Conservation (phyloP, 1,140 invertebrate species). For the Leptoteleia sp. region DNA sequence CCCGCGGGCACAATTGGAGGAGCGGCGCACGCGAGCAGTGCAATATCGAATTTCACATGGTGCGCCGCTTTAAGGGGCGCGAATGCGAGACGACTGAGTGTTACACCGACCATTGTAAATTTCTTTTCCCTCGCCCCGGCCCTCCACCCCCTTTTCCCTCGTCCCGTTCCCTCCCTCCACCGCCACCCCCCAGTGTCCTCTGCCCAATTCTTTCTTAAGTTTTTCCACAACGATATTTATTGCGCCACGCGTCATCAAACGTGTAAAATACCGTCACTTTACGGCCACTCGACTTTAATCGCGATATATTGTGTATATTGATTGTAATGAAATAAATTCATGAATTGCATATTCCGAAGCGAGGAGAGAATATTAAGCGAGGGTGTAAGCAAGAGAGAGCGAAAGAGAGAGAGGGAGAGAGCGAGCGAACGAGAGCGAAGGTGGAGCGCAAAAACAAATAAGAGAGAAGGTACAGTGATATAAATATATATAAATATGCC, state of each 20-base stretch:
- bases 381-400: slow-evolving; percentile 25
- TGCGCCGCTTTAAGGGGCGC: slow-evolving; percentile 24
- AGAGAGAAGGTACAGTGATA: slow-evolving; percentile 55
- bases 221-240: slow-evolving; percentile 78
- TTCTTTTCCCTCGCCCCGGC: slow-evolving; percentile 34
- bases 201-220: no score
- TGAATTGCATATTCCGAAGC: slow-evolving; percentile 65
- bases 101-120: slow-evolving; percentile 73
- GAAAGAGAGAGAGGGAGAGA: neutral
- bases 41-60: slow-evolving; percentile 74
- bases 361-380: slow-evolving; percentile 49
- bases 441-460: slow-evolving; percentile 17
- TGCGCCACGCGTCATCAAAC: slow-evolving; percentile 77
- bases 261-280: slow-evolving; percentile 81
- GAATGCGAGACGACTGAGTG: slow-evolving; percentile 1
- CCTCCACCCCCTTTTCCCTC: slow-evolving; percentile 1
- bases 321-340: slow-evolving; percentile 73
- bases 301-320: slow-evolving; percentile 79
- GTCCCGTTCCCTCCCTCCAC: neutral
- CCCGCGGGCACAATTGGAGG: slow-evolving; percentile 47
- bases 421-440: slow-evolving; percentile 6
- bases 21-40: slow-evolving; percentile 64
- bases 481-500: slow-evolving; percentile 60
- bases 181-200: no score
- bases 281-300: slow-evolving; percentile 75